Base-by-base conservation (phyloP, 2,888 invertebrate species). In the Idaea biselata region DNA sequence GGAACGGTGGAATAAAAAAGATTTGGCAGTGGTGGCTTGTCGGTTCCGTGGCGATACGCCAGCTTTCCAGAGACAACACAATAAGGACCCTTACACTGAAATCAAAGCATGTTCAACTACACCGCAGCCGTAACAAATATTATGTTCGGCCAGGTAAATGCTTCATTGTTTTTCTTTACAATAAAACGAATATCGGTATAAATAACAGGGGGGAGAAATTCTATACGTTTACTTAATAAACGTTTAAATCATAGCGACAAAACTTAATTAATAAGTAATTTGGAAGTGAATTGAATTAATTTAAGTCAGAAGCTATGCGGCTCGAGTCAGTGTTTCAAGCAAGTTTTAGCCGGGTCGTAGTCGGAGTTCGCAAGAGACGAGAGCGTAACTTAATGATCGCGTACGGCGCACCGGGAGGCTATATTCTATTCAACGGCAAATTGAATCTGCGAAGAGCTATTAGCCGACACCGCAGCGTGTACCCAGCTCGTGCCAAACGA, bases 381-480 rank as follows among this genome's bases (percentile, higher is more conserved):
- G 80, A 82, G 83, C 78, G 84, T 87, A 87, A 88, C 84, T 87
- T 88, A 89, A 89, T 90, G 87, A 89, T 88, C 82, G 83, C 83
- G 82, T 83, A 84, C 44, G 44, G 84, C 84, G 84, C 83, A 80
- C 81, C 74, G 83, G 84, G 86, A 86, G 86, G 84, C 82, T 87
- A 85, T 86, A 84, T 83, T 87, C 88, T 87, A 87, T 91, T 87
- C 84, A 86, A 82, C 79, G 80, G 84, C 83, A 90, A 90, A 91
- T 91, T 90, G 87, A 91, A 91, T 90, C 86, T 88, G 87, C 81
- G 86, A 88, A 85, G 87, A 88, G 88, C 89, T 89, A 90, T 91
- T 89, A 91, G 88, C 84, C 81, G 84, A 84, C 87, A 88, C 88
- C 86, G 80, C 87, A 84, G 83, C 80, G 79, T 75, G 77, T 77